A percentile compares a stretch with the other conserved stretches of the same genome.
Conservation (phyloP, 1,140 invertebrate species). For the Cepaea nemoralis region DNA sequence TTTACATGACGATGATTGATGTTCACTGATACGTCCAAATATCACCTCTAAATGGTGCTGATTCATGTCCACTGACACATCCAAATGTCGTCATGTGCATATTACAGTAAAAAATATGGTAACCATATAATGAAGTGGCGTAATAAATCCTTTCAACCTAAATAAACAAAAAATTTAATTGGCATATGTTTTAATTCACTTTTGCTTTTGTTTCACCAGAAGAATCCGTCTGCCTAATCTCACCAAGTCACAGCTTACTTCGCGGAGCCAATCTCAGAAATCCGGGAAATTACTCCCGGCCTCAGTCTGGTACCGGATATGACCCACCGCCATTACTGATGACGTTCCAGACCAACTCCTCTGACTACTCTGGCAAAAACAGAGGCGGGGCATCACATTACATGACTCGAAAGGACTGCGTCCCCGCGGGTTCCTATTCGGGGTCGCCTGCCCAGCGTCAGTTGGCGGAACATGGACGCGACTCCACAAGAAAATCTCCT, state of each 20-base stretch:
- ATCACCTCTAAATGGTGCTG: no score
- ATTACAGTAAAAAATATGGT: no score
- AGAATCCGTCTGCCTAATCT: slow-evolving; percentile 21
- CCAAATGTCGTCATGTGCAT: no score
- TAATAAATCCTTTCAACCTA: no score
- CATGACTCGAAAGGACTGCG: slow-evolving; percentile 2
- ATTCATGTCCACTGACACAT: no score
- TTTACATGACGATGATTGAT: no score
- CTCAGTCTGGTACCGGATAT: slow-evolving; percentile 14
- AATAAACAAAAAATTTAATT: no score
- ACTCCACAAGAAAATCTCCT: background rate
- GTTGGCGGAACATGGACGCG: background rate
- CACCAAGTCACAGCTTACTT: slow-evolving; percentile 27
- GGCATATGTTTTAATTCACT: background rate
- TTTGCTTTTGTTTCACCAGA: slow-evolving; percentile 26
- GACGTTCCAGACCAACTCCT: slow-evolving; percentile 26
- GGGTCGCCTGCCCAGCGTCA: background rate
- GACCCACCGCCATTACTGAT: slow-evolving; percentile 35
- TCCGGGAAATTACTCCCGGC: slow-evolving; percentile 23
- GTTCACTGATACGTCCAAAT: no score
- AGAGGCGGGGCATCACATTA: background rate
- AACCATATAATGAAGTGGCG: no score
- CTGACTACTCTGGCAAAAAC: background rate
- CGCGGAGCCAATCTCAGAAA: slow-evolving; percentile 7
- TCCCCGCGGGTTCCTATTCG: background rate